Evolutionary conservation across 1,140 invertebrate species (phyloP).

Genomic region (Drosophila lacertosa): DNA sequence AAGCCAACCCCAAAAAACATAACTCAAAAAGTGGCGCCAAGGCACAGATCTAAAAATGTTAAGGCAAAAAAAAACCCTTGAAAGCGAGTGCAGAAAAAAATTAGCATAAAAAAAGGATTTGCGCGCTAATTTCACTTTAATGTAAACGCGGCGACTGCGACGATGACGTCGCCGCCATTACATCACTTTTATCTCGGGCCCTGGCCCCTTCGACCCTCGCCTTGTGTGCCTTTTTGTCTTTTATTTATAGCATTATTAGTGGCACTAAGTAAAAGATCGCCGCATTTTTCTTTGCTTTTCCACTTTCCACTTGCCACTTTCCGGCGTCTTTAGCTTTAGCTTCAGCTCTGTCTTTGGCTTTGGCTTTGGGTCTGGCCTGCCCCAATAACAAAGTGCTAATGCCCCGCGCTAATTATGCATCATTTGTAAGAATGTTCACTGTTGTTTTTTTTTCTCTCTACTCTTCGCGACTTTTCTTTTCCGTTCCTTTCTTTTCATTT

Average conservation of each 20-base stretch:
- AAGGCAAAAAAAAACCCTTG: constrained; percentile 38
- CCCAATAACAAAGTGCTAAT: constrained; percentile 79
- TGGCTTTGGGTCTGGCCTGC: constrained; percentile 39
- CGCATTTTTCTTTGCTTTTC: constrained; percentile 47
- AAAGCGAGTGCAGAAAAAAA: constrained; percentile 49
- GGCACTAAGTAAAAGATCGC: constrained; percentile 73
- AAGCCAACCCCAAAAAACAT: constrained; percentile 74
- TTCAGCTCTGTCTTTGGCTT: constrained; percentile 15
- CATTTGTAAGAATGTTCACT: constrained; percentile 66
- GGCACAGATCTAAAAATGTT: constrained; percentile 34
- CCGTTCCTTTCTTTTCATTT: constrained; percentile 1
- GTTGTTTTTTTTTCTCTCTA: constrained; percentile 19
- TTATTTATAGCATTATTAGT: constrained; percentile 82
- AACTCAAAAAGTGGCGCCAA: constrained; percentile 71
- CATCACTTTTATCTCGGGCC: constrained; percentile 72
- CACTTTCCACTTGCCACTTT: constrained; percentile 22
- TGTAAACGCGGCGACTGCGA: constrained; percentile 57
- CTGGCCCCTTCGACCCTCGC: background rate
- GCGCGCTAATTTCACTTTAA: constrained; percentile 81
- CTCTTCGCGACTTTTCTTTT: too few relatives aligned
- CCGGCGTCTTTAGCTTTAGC: constrained; percentile 25
- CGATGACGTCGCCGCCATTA: constrained; percentile 76
- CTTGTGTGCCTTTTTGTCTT: constrained; percentile 40
- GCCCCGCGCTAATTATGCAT: constrained; percentile 77
- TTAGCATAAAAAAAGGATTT: constrained; percentile 82